Evolutionary conservation across 2,888 invertebrate species (phyloP), one percentile per base, ranked within the genome.

Genomic region (Netelia fuscicornis): DNA sequence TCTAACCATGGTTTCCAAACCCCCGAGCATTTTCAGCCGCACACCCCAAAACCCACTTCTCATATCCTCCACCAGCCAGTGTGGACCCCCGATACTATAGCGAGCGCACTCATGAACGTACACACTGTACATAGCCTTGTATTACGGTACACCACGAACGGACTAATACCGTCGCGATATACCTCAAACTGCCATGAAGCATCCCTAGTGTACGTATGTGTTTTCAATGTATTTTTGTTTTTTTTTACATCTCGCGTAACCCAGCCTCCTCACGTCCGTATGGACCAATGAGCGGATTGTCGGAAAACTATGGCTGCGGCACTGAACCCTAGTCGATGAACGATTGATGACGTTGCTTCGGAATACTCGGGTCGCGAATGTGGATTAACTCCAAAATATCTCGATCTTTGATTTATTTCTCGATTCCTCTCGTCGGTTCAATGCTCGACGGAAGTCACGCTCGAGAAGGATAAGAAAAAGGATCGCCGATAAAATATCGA

Each of bases 31-130:
- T 83, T 65, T 62, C 60, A 20, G 72, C 42, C 42, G 23, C 79
- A 86, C 75, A 17, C 78, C 62, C 67, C 11, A 60, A 44, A 48
- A 44, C 42, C 58, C 67, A 44, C n/a, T 81, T 70, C 75, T 82
- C 65, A 44, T 60, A 76, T 70, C 81, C 67, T 75, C 70, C 79
- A 81, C 84, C 30, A 81, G 85, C 87, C 78, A 75, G 82, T 77
- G 77, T 65, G 25, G 25, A 25, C 25, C 25, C 25, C 25, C 87
- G 88, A 89, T 88, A 87, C 89, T 88, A 88, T 89, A 90, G 86
- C 87, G 81, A 64, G 58, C 60, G 52, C 37, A 68, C 30, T 60
- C 54, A 54, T 68, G 84, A 81, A 71, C 76, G 71, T 87, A 89
- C 86, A 89, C 87, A 17, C 17, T 84, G 64, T 30, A 30, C 30